Base-by-base conservation (phyloP, 2,797 vertebrate species). In the Passerculus sandwichensis region DNA sequence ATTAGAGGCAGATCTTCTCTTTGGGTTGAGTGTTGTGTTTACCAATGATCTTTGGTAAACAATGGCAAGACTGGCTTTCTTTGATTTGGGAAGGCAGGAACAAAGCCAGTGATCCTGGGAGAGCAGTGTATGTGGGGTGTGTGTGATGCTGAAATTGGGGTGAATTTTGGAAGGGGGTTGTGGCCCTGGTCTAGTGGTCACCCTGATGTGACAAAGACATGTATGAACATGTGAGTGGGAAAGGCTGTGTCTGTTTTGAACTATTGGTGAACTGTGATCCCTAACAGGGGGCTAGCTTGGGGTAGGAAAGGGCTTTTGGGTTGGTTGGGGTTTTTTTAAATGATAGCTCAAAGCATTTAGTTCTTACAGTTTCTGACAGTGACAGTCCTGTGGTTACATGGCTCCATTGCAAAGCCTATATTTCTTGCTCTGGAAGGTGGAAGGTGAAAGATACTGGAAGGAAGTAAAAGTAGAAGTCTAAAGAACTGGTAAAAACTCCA, bases 111-210 rank as follows among this genome's bases (percentile, higher is more conserved):
- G 34, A 27, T 38, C 10, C 30, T 45, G 34, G 38, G 44, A 66
- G 38, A 51, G 26, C 0, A 1, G 23, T 32, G 13, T 2, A 0
- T 9, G 36, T 29, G 36, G 17, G 48, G 23, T 4, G 19, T 40
- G 30, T 12, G 36, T 42, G 25, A 17, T 15, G 3, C 15, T 48
- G 50, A 26, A 60, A 57, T 0, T 9, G 9, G 57, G 48, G 15
- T 59, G 16, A 7, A 2, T 38, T 88, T 66, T 6, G 8, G 44
- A 18, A 65, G 15, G 11, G 9, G 4, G 1, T 6, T 75, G 20
- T 69, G 40, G n/a, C 18, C 36, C 11, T 0, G 1, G 11, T 57
- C 16, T 29, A 6, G 15, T 1, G 1, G 16, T 64, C 15, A 15
- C 32, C 11, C 36, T 75, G 8, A 1, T 3, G 16, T 57, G 61